Evolutionary conservation across 2,113 vertebrate species (phyloP), one percentile per base, ranked within the genome.

Genomic region (Emydura subglobosa): DNA sequence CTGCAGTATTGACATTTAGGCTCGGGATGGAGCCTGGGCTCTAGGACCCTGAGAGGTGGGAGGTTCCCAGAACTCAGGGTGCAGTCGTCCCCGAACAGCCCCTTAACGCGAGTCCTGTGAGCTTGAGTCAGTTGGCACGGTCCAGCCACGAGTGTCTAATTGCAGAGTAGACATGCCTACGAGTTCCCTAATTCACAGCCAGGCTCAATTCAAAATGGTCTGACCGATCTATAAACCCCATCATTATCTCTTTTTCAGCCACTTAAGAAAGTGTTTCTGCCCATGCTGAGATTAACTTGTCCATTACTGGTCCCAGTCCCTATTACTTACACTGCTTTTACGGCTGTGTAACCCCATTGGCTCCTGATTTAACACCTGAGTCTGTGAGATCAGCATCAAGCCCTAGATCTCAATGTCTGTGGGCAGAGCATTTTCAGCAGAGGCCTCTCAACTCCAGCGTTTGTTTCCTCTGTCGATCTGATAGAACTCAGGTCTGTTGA

Each of bases 231-330:
- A 5, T 42, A 87, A 82, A 24, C 59, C 42, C 57, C 8, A 68
- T 87, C 13, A 57, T 3, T 5, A 47, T 80, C 27, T 54, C 25
- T 74, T 39, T 7, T 3, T 83, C 29, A 27, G 8, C 4, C 6
- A 50, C 7, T 1, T 11, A 9, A 42, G 10, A 31, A 2, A 82
- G 55, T 76, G 82, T 47, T 4, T 55, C 19, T 39, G 83, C n/a
- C 12, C 1, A 1, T 44, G 2, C 5, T 83, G 51, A 79, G 10
- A 44, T 1, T 5, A 2, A 0, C 4, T 42, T 25, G 21, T 59
- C 10, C 39, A 29, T 1, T 84, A 14, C 19, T 65, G 7, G 1
- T 81, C 47, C n/a, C 24, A 44, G 8, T 44, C 29, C 10, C 21
- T 88, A 44, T 7, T 39, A 10, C 65, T 72, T 22, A 9, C 31